Evolutionary conservation across 2,888 invertebrate genomes (phyloP).

Genomic region (Carterocephalus palaemon): DNA sequence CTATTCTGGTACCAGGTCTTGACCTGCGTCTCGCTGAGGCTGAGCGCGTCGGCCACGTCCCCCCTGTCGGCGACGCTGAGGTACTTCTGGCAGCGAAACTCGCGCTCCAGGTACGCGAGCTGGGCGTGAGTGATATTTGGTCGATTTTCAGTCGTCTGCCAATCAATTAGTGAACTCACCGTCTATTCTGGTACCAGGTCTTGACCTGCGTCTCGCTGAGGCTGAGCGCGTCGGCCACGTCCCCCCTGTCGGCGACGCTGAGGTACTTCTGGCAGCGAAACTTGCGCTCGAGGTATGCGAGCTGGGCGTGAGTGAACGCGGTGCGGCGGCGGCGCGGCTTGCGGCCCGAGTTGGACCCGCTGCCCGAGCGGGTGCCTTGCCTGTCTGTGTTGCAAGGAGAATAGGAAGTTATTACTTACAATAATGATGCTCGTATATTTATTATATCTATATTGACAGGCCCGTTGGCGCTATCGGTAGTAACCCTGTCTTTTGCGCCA

Average conservation of each 20-base stretch:
- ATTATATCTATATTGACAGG: too few species aligned
- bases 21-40: constrained; percentile 94
- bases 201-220: constrained; percentile 96
- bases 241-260: constrained; percentile 94
- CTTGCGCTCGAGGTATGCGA: constrained; percentile 94
- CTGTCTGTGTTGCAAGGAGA: constrained; percentile 43
- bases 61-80: constrained; percentile 95
- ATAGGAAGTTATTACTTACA: not conserved
- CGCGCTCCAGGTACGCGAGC: constrained; percentile 92
- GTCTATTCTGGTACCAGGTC: constrained; percentile 95
- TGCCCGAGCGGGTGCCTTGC: constrained; percentile 41
- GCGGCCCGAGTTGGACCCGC: constrained; percentile 74
- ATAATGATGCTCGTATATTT: too few species aligned
- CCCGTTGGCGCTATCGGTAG: too few species aligned
- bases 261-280: constrained; percentile 96
- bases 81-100: constrained; percentile 96
- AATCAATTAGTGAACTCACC: too few species aligned
- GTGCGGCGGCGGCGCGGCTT: constrained; percentile 92
- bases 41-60: constrained; percentile 93
- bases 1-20: constrained; percentile 97
- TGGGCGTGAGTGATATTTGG: constrained; percentile 97
- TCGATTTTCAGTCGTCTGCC: too few species aligned
- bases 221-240: constrained; percentile 93
- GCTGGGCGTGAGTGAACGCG: constrained; percentile 95
- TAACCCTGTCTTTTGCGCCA: too few species aligned